Evolutionary conservation across 2,888 invertebrate species (phyloP).

Genomic region (Cerceris ruficornis): DNA sequence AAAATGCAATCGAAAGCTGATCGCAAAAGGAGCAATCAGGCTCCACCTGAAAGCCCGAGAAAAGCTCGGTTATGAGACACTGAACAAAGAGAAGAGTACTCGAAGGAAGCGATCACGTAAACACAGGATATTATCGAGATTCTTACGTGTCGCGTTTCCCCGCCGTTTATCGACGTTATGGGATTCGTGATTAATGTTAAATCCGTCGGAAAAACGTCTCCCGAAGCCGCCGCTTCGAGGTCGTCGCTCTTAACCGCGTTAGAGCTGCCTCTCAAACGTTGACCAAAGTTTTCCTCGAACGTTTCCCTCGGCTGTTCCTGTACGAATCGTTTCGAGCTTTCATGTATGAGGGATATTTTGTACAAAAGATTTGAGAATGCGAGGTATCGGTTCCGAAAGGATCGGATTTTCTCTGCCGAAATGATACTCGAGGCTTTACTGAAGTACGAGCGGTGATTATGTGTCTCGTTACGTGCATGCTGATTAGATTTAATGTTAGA

Average conservation of each 20-base stretch:
- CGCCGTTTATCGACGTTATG: slow-evolving; percentile 51
- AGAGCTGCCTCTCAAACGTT: slow-evolving; percentile 63
- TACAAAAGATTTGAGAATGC: slow-evolving; percentile 17
- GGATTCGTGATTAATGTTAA: slow-evolving; percentile 60
- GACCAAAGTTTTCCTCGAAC: slow-evolving; percentile 58
- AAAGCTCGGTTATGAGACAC: slow-evolving; percentile 12
- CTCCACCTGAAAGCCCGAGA: slow-evolving; percentile 11
- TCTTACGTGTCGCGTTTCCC: slow-evolving; percentile 65
- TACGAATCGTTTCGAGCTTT: slow-evolving; percentile 43
- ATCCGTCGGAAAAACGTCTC: slow-evolving; percentile 57
- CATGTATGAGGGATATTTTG: background rate
- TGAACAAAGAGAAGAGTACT: slow-evolving; percentile 8
- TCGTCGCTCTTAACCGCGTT: slow-evolving; percentile 60
- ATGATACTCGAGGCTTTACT: background rate
- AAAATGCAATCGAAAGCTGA: slow-evolving; percentile 23
- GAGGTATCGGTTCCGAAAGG: slow-evolving; percentile 12
- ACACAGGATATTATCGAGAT: slow-evolving; percentile 21
- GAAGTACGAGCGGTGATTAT: slow-evolving; percentile 1
- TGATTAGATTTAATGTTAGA: slow-evolving; percentile 42
- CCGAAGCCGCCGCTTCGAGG: slow-evolving; percentile 64
- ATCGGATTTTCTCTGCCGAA: background rate
- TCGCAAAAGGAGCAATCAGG: background rate
- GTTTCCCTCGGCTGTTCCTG: slow-evolving; percentile 63
- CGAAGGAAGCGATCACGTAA: slow-evolving; percentile 37
- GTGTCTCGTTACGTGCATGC: slow-evolving; percentile 48